Evolutionary conservation across 2,113 vertebrate species (phyloP).

Genomic region (Urocolius indicus): DNA sequence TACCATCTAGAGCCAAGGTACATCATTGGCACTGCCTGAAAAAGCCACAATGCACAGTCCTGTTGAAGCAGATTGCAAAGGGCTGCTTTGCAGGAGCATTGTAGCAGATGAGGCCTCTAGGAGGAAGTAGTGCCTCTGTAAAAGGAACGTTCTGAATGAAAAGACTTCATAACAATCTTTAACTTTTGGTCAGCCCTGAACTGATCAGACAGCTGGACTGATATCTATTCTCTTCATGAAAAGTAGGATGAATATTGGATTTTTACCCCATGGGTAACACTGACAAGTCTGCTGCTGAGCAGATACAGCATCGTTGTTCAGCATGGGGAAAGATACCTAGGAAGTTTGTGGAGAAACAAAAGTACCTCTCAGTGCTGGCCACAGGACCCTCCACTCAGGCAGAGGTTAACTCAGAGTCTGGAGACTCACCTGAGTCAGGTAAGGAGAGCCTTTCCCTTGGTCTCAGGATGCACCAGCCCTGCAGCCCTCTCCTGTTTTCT

Average conservation of each 20-base stretch:
- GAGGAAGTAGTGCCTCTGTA: neutral
- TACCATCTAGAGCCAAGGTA: neutral
- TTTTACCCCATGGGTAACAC: neutral
- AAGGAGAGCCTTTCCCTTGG: neutral
- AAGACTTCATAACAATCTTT: neutral
- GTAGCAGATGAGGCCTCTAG: neutral
- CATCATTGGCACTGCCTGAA: accelerated
- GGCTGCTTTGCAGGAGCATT: neutral
- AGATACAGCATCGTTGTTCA: neutral
- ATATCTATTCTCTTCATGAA: neutral
- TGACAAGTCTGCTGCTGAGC: neutral
- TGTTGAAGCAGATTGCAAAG: neutral
- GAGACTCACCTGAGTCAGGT: neutral
- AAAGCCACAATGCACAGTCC: neutral
- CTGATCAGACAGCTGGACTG: neutral
- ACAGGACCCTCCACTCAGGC: neutral
- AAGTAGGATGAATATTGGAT: neutral
- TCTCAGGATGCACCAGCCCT: neutral
- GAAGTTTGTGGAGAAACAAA: neutral
- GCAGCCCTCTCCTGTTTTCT: too few relatives aligned
- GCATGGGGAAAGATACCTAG: too few relatives aligned
- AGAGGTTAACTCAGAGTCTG: neutral
- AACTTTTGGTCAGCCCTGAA: neutral
- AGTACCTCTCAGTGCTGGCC: neutral
- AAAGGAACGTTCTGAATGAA: neutral